Evolutionary conservation across 2,888 invertebrate genomes (phyloP).

Genomic region (Orthonevra nobilis): DNA sequence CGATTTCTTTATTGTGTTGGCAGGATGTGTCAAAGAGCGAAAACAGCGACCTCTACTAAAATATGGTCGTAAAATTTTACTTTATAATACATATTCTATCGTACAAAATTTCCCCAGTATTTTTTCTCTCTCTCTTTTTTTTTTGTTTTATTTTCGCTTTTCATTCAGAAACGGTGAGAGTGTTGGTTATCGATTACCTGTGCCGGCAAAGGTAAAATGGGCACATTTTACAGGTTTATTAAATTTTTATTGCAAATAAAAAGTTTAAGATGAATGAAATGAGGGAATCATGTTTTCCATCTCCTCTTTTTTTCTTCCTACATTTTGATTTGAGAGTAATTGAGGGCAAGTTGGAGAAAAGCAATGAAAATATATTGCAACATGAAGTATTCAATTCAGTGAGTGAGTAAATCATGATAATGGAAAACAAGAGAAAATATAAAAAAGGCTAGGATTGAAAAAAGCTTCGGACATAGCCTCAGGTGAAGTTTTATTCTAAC

Average conservation of each 20-base stretch:
- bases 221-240: constrained; percentile 65
- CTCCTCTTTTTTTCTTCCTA: constrained; percentile 8
- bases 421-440: too few species aligned
- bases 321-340: constrained; percentile 48
- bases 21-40: constrained; percentile 47
- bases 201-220: constrained; percentile 34
- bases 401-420: too few species aligned
- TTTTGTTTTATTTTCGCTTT: constrained; percentile 7
- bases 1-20: constrained; percentile 42
- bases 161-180: constrained; percentile 6
- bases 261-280: constrained; percentile 59
- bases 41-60: constrained; percentile 45
- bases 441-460: too few species aligned
- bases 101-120: constrained; percentile 24
- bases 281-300: constrained; percentile 15
- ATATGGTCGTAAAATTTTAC: constrained; percentile 38
- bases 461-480: too few species aligned
- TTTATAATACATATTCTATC: constrained; percentile 9
- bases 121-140: constrained; percentile 7
- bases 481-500: too few species aligned
- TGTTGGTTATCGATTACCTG: constrained; percentile 43
- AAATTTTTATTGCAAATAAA: constrained; percentile 65
- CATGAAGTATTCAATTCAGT: not conserved
- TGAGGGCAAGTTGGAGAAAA: constrained; percentile 7
- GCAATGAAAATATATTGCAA: constrained; percentile 10